A percentile compares a stretch with the other conserved stretches of the same genome.
phyloP scores from a whole-genome alignment of 1,140 invertebrate species.

The Ips nitidus region DNA sequence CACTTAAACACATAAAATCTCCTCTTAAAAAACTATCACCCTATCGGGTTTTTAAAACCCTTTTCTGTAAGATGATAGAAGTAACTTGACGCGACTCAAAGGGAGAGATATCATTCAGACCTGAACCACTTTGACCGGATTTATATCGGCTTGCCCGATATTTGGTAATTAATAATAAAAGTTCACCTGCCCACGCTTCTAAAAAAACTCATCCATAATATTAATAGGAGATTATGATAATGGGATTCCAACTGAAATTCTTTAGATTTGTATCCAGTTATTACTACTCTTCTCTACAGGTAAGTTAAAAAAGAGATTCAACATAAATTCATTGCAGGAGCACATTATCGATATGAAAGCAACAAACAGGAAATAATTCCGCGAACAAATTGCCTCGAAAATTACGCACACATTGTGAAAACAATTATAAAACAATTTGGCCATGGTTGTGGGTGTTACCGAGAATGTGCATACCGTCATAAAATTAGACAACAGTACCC shows the following conservation, averaged over 20 bases:
- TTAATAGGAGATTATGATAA: slow-evolving; percentile 5
- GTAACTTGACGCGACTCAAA: too few relatives aligned
- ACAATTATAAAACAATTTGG: slow-evolving; percentile 1
- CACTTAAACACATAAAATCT: too few relatives aligned
- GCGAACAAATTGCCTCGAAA: too few relatives aligned
- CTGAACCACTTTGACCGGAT: not conserved
- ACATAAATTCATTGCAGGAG: not conserved
- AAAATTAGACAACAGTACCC: not conserved
- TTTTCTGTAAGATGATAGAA: too few relatives aligned
- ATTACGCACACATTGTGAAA: not conserved
- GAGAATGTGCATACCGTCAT: slow-evolving; percentile 9
- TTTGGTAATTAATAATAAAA: not conserved
- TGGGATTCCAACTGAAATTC: not conserved
- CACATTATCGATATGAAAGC: not conserved
- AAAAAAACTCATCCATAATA: not conserved
- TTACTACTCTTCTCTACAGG: not conserved
- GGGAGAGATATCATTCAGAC: too few relatives aligned
- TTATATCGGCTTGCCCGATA: not conserved
- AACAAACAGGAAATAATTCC: not conserved
- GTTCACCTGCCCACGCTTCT: not conserved
- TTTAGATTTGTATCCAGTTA: not conserved
- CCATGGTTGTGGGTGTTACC: not conserved
- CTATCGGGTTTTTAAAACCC: too few relatives aligned
- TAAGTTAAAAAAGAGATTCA: not conserved
- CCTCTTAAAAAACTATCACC: too few relatives aligned